A percentile compares a stretch with the other conserved stretches of the same genome.
Conservation (phyloP, 2,888 invertebrate species). For the Penaeus monodon region DNA sequence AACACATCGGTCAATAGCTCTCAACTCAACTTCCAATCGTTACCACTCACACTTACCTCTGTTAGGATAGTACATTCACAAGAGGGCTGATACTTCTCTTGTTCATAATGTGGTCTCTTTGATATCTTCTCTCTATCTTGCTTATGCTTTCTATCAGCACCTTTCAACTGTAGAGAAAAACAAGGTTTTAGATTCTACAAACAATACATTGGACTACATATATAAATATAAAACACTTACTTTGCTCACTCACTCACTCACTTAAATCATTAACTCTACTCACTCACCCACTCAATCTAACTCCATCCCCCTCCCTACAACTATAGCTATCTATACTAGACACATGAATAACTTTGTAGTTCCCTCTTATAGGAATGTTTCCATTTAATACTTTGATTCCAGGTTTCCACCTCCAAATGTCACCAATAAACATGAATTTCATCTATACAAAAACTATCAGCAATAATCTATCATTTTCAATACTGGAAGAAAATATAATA, state of each 20-base stretch:
- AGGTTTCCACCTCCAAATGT: too few relatives aligned
- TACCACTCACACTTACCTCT: constrained; percentile 68
- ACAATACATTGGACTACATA: background rate
- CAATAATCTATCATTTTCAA: background rate
- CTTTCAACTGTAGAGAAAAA: constrained; percentile 69
- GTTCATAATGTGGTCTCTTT: constrained; percentile 83
- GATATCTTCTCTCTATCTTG: constrained; percentile 95
- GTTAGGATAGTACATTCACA: constrained; percentile 94
- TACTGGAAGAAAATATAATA: background rate
- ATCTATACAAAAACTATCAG: too few relatives aligned
- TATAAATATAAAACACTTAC: background rate
- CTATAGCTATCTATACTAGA: too few relatives aligned
- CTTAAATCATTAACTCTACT: too few relatives aligned
- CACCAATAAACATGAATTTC: background rate
- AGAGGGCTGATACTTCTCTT: constrained; percentile 94
- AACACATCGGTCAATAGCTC: too few relatives aligned
- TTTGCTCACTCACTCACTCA: background rate
- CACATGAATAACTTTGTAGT: too few relatives aligned
- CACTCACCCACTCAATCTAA: too few relatives aligned
- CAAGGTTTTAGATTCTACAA: background rate
- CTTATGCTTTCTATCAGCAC: constrained; percentile 96
- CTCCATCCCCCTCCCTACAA: too few relatives aligned
- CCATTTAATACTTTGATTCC: too few relatives aligned
- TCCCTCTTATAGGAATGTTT: too few relatives aligned
- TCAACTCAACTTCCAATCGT: too few relatives aligned